Evolutionary conservation across 2,888 invertebrate species (phyloP).

Genomic region (Tachina grossa): DNA sequence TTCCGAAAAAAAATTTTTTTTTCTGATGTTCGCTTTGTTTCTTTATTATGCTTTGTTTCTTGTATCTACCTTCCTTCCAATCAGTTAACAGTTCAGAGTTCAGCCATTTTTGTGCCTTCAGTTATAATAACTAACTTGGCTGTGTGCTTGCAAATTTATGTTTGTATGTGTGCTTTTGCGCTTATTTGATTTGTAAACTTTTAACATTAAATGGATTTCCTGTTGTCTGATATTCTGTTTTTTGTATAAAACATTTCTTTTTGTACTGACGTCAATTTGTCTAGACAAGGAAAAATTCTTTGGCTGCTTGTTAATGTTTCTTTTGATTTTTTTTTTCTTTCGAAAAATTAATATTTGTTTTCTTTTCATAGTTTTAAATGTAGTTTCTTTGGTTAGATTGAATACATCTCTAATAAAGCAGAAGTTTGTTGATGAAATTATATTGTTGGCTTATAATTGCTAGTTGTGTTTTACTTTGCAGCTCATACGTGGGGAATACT

Average conservation of each 20-base stretch:
- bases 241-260: conserved; percentile 42
- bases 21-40: conserved; percentile 2
- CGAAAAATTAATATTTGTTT: background rate
- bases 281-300: conserved; percentile 64
- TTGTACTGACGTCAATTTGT: conserved; percentile 57
- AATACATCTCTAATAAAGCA: background rate
- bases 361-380: background rate
- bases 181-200: conserved; percentile 53
- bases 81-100: conserved; percentile 11
- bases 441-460: background rate
- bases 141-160: background rate
- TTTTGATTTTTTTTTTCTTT: conserved; percentile 29
- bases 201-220: conserved; percentile 66
- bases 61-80: conserved; percentile 15
- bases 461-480: background rate
- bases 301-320: conserved; percentile 60
- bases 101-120: conserved; percentile 26
- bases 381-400: conserved; percentile 28
- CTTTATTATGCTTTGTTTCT: conserved; percentile 10
- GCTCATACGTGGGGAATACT: too few species aligned
- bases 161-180: background rate
- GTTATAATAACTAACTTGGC: background rate
- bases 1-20: background rate
- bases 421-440: conserved; percentile 24
- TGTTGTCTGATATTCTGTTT: conserved; percentile 53